These are phyloP conservation scores for Phoenicopterus ruber DNA, from an alignment of 2,113 vertebrate genomes.

Conservation along the genomic window DNA sequence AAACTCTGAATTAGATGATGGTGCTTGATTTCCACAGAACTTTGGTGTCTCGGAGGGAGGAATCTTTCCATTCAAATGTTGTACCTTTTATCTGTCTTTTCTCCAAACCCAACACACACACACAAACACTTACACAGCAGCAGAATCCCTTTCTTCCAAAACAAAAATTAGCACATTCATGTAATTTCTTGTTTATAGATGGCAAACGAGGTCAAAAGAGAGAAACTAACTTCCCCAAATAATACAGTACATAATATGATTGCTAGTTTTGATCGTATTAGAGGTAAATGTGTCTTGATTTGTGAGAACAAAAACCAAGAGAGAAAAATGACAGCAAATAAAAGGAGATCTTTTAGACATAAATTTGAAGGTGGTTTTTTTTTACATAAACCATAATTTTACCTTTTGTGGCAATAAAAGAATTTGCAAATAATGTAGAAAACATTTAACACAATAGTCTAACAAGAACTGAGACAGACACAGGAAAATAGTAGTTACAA, in stretches of 20 bases:
- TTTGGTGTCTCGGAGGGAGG: background rate
- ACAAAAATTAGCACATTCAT: background rate
- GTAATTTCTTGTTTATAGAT: background rate
- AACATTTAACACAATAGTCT: background rate
- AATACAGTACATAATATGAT: background rate
- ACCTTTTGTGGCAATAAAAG: background rate
- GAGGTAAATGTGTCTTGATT: background rate
- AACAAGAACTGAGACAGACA: background rate
- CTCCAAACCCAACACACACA: background rate
- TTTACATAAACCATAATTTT: background rate
- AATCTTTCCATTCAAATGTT: background rate
- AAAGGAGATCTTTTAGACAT: background rate
- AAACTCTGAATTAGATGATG: background rate
- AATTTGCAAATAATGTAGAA: background rate
- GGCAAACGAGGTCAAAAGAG: background rate
- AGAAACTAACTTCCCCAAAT: background rate
- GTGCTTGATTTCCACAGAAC: background rate
- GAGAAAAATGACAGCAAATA: background rate
- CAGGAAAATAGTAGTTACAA: background rate
- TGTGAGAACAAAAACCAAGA: background rate
- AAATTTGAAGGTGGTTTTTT: background rate
- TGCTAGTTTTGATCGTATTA: background rate
- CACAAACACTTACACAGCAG: rapidly evolving
- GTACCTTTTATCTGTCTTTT: background rate
- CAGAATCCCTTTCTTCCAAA: background rate